Conservation (phyloP, 2,113 vertebrate species). For the Romanogobio albipinnatus region DNA sequence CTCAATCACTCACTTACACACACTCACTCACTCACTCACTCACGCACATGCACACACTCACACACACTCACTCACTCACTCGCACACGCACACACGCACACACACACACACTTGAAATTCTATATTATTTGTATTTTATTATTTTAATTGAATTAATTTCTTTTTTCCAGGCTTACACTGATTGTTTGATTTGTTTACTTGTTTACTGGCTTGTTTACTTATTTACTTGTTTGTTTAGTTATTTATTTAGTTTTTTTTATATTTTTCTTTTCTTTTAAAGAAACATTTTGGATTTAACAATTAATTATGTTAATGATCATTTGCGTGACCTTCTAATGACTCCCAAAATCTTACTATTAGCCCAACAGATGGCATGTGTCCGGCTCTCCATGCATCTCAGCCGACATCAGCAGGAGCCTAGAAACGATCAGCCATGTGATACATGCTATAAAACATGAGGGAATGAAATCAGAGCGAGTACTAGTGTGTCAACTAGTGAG, state of each 20-base stretch:
- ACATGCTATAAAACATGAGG: constrained; percentile 30
- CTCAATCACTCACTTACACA: too few relatives aligned
- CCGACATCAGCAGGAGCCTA: constrained; percentile 32
- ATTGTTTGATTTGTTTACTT: too few relatives aligned
- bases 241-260: too few relatives aligned
- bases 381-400: neutral
- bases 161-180: too few relatives aligned
- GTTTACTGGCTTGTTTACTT: neutral
- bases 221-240: neutral
- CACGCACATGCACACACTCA: too few relatives aligned
- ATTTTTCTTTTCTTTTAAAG: too few relatives aligned
- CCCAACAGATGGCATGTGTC: constrained; percentile 14
- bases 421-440: constrained; percentile 46
- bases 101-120: too few relatives aligned
- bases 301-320: neutral
- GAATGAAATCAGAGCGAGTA: constrained; percentile 58
- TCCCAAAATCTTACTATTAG: neutral
- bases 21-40: too few relatives aligned
- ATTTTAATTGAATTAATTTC: too few relatives aligned
- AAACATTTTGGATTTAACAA: neutral
- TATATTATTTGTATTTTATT: too few relatives aligned
- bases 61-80: too few relatives aligned
- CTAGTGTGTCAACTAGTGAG: constrained; percentile 48
- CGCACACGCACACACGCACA: too few relatives aligned
- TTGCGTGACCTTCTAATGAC: neutral